Base-by-base conservation (phyloP, 1,140 invertebrate species). In the Listronotus bonariensis region DNA sequence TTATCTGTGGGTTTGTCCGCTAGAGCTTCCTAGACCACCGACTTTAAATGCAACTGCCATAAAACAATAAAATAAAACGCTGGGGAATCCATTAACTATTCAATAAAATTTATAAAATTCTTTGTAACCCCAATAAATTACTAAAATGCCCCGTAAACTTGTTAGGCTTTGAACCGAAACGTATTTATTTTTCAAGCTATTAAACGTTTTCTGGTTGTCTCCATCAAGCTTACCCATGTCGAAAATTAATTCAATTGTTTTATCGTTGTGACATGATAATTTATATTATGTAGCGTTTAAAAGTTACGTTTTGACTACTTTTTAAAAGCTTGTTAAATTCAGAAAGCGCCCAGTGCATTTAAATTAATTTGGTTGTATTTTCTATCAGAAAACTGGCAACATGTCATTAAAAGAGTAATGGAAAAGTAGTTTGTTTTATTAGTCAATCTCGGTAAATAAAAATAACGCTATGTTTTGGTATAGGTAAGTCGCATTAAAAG, bases 201-300 rank as follows among this genome's bases (percentile, higher is more conserved):
- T 60, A 60, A 60, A 52, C 57, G 57, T 45, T 60, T 60, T 51
- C 57, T 52, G 69, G 65, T 72, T 70, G 62, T 69, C 56, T 68
- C 57, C 49, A 53, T 54, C 46, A 65, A 66, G 69, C 68, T 71
- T 75, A 74, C 63, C 74, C 75, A 76, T 77, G 75, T 77, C 68
- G 75, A 77, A 77, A 77, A 76, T 76, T 77, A 77, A 77, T 77
- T 77, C 75, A 76, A 77, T 77, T 77, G 74, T 77, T 76, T 73
- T 75, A 77, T 62, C 49, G 14, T 46, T 54, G 59, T 53, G 57
- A 49, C 57, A 60, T 38, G 46, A 42, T 52, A 60, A 60, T 60
- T 60, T 60, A 42, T 60, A 1, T 26, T 26, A 41, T 48, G 68
- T 69, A 73, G 69, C 46, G 63, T 66, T 67, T 52, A 42, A 40